phyloP scores from a whole-genome alignment of 1,140 invertebrate species.

The Drosophila truncata region DNA sequence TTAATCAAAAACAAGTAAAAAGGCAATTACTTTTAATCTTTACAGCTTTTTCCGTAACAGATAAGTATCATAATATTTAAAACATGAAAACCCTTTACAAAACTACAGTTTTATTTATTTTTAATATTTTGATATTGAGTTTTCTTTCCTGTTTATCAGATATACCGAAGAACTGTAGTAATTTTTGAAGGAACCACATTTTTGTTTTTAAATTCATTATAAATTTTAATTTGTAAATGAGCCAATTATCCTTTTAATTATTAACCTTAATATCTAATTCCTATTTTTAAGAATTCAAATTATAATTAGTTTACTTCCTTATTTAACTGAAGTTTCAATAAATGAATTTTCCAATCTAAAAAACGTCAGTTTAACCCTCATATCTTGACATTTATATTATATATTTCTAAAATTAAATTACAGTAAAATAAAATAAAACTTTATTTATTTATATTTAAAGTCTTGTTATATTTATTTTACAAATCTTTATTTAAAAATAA shows the following conservation, averaged over 20 bases:
- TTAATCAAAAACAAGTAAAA: not conserved
- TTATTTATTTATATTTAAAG: not conserved
- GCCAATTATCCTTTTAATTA: not conserved
- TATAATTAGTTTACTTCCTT: not conserved
- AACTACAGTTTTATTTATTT: not conserved
- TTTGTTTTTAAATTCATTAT: not conserved
- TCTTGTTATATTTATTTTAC: too few species aligned
- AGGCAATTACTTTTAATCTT: not conserved
- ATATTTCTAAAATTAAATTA: not conserved
- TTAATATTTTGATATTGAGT: not conserved
- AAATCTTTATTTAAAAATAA: not conserved
- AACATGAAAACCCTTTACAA: not conserved
- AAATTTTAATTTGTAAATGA: not conserved
- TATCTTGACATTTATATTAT: not conserved
- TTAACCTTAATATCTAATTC: not conserved
- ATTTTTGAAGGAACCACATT: not conserved
- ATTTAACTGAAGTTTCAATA: not conserved
- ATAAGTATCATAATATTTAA: not conserved
- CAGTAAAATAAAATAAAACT: not conserved
- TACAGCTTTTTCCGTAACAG: not conserved
- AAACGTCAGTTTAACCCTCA: not conserved
- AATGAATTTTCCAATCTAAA: not conserved
- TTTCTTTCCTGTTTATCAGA: not conserved
- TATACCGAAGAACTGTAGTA: not conserved
- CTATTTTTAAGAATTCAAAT: not conserved